phyloP scores from a whole-genome alignment of 2,888 invertebrate species.

The Oxystoma pomonae region DNA sequence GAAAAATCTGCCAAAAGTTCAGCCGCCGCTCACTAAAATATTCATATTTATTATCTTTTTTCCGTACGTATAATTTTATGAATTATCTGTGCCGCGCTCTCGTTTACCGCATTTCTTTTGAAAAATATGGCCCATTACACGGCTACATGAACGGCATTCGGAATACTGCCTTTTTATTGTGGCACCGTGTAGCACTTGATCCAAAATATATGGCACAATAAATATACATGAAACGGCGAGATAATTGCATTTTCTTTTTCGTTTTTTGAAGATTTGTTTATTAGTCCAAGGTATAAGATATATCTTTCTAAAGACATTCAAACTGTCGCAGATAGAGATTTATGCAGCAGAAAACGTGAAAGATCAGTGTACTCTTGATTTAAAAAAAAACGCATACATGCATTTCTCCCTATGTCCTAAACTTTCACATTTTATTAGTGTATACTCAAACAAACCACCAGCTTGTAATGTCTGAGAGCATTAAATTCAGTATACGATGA shows the following conservation, averaged over 20 bases:
- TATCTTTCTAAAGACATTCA: no score
- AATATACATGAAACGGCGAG: not conserved
- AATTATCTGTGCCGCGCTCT: not conserved
- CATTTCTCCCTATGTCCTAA: no score
- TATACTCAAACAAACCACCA: no score
- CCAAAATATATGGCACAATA: not conserved
- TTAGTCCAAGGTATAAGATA: no score
- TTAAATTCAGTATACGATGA: no score
- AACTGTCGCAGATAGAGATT: no score
- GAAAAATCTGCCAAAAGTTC: not conserved
- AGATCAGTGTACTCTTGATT: no score
- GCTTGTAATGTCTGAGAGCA: no score
- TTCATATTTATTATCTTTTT: not conserved
- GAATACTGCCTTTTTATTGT: not conserved
- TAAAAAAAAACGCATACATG: no score
- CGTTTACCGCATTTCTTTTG: not conserved
- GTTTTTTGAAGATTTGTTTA: no score
- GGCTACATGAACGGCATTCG: not conserved
- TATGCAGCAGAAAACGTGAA: no score
- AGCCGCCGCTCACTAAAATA: not conserved
- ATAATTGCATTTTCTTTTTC: not conserved
- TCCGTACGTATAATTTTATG: not conserved
- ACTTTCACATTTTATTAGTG: no score
- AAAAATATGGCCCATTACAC: not conserved
- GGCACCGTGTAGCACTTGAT: not conserved